These are phyloP conservation scores for Drosophila parvula DNA, from an alignment of 1,140 invertebrate species.

Conservation along the genomic window DNA sequence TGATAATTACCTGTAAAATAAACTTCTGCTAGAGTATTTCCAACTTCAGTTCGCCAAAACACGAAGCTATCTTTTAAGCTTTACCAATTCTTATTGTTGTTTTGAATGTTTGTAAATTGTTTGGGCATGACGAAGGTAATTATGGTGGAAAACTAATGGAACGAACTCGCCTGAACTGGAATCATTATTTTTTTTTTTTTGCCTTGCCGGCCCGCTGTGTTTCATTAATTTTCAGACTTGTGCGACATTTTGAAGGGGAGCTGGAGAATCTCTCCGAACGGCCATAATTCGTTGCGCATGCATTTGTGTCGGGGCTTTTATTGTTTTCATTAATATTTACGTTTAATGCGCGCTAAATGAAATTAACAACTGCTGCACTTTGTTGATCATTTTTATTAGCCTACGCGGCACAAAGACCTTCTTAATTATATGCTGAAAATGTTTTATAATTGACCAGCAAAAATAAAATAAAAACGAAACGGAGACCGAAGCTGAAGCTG, in stretches of 20 bases:
- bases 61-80: background rate
- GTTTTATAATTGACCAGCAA: slow-evolving; percentile 62
- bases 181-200: slow-evolving; percentile 30
- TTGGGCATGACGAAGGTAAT: slow-evolving; percentile 58
- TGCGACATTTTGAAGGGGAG: slow-evolving; percentile 51
- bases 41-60: background rate
- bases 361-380: slow-evolving; percentile 64
- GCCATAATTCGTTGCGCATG: slow-evolving; percentile 55
- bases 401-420: slow-evolving; percentile 53
- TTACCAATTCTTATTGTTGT: slow-evolving; percentile 8
- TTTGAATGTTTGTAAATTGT: slow-evolving; percentile 40
- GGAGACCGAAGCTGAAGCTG: background rate
- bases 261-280: slow-evolving; percentile 24
- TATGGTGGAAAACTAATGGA: slow-evolving; percentile 46
- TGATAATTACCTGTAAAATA: too few relatives aligned
- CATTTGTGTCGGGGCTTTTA: slow-evolving; percentile 39
- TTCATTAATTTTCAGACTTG: slow-evolving; percentile 50
- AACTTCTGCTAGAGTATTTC: background rate
- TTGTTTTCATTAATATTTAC: slow-evolving; percentile 40
- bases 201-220: background rate
- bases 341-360: slow-evolving; percentile 51
- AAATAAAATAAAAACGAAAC: slow-evolving; percentile 24
- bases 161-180: slow-evolving; percentile 33
- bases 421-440: slow-evolving; percentile 67
- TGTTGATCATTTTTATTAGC: slow-evolving; percentile 63